Evolutionary conservation across 2,797 vertebrate genomes (phyloP), one percentile per base, ranked within the genome.

Genomic region (Heliangelus exortis): DNA sequence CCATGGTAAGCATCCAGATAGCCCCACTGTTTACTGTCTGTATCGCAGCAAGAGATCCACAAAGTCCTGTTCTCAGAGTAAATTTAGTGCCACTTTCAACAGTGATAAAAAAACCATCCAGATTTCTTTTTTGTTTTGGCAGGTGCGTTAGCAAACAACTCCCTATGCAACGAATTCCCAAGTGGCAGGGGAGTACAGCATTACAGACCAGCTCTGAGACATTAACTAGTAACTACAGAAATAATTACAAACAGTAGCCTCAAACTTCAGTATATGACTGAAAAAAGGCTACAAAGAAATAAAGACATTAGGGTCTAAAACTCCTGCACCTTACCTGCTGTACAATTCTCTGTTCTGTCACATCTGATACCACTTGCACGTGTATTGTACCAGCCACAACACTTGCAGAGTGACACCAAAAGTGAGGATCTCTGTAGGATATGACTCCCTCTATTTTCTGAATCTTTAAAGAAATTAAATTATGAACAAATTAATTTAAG

Each of bases 321-420:
- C 12, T 6, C 9, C 68, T 59, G 63, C 28, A 63, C 39, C 55
- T 57, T 91, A 99, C 99, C 99, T 99, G 99, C 92, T 99, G 99
- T 65, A 99, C 97, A 97, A 99, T 98, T 96, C 98, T 98, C 96
- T 99, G 99, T 95, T 99, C 99, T 95, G 99, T 98, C 59, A 99
- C 98, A 67, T 99, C 99, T 0, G 99, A 98, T 98, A 99, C 98
- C 75, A 99, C 98, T 96, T 99, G 99, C 34, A 99, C 98, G 89
- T 99, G 99, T 96, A 99, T 98, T 91, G 99, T 99, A 83, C 99
- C 99, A 66, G 98, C 99, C 31, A 99, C 94, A 92, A 98, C 93
- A 94, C 87, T 98, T 76, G 99, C 99, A 12, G 99, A 99, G 90
- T 99, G 99, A 84, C 99, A 99, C 99, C 99, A 99, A 96, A 99